Evolutionary conservation across 92 coral and sea anemone genomes (phyloP), one percentile per base, ranked within the genome.

Genomic region (Muricea muricata): DNA sequence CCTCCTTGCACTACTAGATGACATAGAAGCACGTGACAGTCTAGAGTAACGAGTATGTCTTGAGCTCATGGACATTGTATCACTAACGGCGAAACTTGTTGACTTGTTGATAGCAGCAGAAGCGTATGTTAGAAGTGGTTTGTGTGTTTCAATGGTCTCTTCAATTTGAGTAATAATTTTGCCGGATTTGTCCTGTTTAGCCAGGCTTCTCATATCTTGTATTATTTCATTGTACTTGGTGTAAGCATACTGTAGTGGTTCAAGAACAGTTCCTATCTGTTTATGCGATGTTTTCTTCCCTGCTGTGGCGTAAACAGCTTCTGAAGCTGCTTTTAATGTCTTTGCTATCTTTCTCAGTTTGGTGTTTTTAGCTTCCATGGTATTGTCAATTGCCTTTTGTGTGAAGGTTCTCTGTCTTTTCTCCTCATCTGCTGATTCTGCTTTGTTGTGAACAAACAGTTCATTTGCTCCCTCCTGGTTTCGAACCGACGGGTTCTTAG

Each of bases 321-420:
- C 79, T 47, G 73, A 48, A 7, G 79, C 54, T 1, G 15, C 42
- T 60, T 63, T 32, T 47, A 86, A 71, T 73, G 35, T 52, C 41
- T 56, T 86, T 30, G 26, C 48, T 40, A 35, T 24, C 63, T 76
- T 63, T 26, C 63, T 60, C n/a, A 77, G 45, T 15, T 85, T 65
- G 13, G 29, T 39, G 28, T 50, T 46, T 47, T 85, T 85, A 11
- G 26, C 6, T 20, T 75, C 29, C 50, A 76, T 69, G 12, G 65
- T 77, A 54, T 85, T 85, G 14, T 85, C 77, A 5, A 85, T 54
- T 39, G 89, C 84, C 56, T 85, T 85, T 46, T 65, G 82, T 1
- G 89, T 40, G 21, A 85, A n/a, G 23, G 84, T 30, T 48, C 69
- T 58, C 42, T 66, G 76, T 31, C 84, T 45, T 75, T 77, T 85